Evolutionary conservation across 1,140 invertebrate genomes (phyloP).

Genomic region (Gonioctena quinquepunctata): DNA sequence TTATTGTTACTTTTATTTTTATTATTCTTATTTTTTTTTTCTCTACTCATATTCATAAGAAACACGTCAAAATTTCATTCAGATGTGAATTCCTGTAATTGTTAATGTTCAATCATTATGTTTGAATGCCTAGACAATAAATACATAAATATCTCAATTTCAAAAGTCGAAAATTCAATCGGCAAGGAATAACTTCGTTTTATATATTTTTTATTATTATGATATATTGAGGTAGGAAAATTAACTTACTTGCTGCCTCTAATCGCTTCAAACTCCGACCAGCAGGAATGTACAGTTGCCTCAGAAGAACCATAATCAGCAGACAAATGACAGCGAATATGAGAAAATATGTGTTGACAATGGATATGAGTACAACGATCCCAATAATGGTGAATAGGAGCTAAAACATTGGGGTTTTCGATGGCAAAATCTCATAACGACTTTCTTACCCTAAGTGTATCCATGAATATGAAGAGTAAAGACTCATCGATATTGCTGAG

Average conservation of each 20-base stretch:
- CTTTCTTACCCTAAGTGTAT: background rate
- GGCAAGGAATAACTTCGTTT: no score
- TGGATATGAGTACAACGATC: slow-evolving; percentile 24
- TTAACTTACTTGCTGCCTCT: slow-evolving; percentile 64
- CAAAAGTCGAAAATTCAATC: no score
- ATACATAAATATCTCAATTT: no score
- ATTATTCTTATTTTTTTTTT: no score
- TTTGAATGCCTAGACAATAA: no score
- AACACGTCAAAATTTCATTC: no score
- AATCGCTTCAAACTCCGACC: slow-evolving; percentile 68
- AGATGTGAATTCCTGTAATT: no score
- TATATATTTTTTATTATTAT: slow-evolving; percentile 62
- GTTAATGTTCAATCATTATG: no score
- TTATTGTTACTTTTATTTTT: no score
- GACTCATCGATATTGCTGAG: slow-evolving; percentile 67
- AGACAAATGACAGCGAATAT: slow-evolving; percentile 58
- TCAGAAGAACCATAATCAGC: slow-evolving; percentile 59
- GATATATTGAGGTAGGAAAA: slow-evolving; percentile 32
- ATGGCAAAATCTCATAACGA: background rate
- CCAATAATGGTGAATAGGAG: slow-evolving; percentile 3
- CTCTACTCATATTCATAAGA: no score
- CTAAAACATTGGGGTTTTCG: background rate
- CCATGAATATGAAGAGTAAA: slow-evolving; percentile 56
- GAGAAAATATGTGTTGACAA: slow-evolving; percentile 30
- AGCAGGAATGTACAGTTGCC: slow-evolving; percentile 64